Evolutionary conservation across 37 sponge, comb jelly and placozoan species (phyloP).

Genomic region (Diacarnus erythraeanus): DNA sequence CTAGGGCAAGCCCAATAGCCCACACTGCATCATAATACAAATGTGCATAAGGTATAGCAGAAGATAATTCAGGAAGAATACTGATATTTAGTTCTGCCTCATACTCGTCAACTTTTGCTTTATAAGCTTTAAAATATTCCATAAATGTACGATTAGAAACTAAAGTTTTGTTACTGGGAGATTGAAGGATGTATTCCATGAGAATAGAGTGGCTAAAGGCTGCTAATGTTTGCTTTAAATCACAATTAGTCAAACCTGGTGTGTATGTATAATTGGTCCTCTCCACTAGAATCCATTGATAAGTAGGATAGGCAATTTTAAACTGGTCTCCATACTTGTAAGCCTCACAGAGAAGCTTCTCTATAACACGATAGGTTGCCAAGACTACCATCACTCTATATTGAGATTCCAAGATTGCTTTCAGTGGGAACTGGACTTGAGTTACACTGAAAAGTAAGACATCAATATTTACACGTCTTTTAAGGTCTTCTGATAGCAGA

Average conservation of each 20-base stretch:
- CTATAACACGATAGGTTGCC: not conserved
- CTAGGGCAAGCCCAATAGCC: constrained; percentile 25
- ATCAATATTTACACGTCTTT: too few relatives aligned
- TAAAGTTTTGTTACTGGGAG: not conserved
- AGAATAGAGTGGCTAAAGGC: not conserved
- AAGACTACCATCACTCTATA: not conserved
- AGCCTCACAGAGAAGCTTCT: not conserved
- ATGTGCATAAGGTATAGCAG: not conserved
- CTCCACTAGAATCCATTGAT: not conserved
- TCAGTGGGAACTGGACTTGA: too few relatives aligned
- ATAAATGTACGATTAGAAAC: not conserved
- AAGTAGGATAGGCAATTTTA: not conserved
- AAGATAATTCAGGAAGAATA: too few relatives aligned
- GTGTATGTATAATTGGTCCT: not conserved
- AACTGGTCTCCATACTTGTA: not conserved
- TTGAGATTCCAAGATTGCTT: not conserved
- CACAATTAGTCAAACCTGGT: too few relatives aligned
- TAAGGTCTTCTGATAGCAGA: too few relatives aligned
- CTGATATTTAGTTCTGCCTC: not conserved
- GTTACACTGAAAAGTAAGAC: too few relatives aligned
- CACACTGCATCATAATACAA: constrained; percentile 26
- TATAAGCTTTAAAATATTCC: not conserved
- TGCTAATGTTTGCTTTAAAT: not conserved
- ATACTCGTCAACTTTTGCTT: not conserved
- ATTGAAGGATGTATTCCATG: not conserved